These are phyloP conservation scores for Ellobium chinense DNA, from an alignment of 2,888 invertebrate genomes.

Conservation along the genomic window DNA sequence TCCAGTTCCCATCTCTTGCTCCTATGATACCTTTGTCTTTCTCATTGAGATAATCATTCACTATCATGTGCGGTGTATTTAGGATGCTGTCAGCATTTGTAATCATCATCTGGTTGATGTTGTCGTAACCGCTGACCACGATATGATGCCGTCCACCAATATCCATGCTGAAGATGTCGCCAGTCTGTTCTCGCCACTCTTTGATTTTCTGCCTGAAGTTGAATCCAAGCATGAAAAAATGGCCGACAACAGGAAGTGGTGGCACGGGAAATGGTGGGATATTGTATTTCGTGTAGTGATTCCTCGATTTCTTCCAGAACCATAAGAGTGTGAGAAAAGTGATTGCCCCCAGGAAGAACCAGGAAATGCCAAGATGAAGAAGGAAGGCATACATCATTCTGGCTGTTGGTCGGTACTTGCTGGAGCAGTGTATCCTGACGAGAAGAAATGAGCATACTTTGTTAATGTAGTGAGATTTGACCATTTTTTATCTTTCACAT, in stretches of 20 bases:
- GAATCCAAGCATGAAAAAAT: not conserved
- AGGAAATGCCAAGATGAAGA: not conserved
- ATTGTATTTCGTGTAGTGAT: not conserved
- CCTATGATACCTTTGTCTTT: conserved; percentile 15
- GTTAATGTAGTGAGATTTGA: no score
- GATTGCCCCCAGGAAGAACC: not conserved
- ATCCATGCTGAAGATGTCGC: conserved; percentile 17
- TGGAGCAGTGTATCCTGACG: no score
- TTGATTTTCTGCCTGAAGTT: conserved; percentile 8
- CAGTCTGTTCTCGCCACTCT: not conserved
- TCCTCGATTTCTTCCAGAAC: not conserved
- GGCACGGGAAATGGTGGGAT: conserved; percentile 18
- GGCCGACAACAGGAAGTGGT: conserved; percentile 5
- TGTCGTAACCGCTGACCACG: not conserved
- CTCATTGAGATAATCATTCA: not conserved
- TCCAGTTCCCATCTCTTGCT: conserved; percentile 29
- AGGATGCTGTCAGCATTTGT: conserved; percentile 1
- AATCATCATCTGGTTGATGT: conserved; percentile 9
- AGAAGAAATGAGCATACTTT: no score
- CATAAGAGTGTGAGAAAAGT: not conserved
- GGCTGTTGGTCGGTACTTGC: no score
- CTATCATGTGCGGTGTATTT: not conserved
- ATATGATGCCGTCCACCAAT: not conserved
- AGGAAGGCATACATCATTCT: not conserved
- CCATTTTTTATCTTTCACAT: no score